Evolutionary conservation across 2,113 vertebrate species (phyloP).

Genomic region (Brachyistius frenatus): DNA sequence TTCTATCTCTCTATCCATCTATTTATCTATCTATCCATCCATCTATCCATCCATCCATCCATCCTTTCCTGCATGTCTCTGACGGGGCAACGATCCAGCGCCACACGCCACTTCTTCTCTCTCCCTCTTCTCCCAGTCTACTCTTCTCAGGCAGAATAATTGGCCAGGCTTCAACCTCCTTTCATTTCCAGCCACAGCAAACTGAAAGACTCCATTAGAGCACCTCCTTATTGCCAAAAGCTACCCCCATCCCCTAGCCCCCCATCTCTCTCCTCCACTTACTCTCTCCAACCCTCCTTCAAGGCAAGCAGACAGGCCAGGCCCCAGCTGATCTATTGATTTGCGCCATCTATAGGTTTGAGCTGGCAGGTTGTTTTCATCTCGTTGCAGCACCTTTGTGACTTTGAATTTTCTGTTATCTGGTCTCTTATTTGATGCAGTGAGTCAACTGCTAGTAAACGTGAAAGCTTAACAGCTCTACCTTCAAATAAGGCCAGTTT

Average conservation of each 20-base stretch:
- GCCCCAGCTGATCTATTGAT: slow-evolving; percentile 63
- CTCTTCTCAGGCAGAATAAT: slow-evolving; percentile 74
- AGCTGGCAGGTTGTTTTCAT: slow-evolving; percentile 26
- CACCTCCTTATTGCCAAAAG: slow-evolving; percentile 69
- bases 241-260: background rate
- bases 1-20: slow-evolving; percentile 31
- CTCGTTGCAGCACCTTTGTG: slow-evolving; percentile 45
- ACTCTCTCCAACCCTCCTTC: slow-evolving; percentile 46
- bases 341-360: slow-evolving; percentile 51
- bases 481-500: background rate
- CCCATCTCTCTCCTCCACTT: background rate
- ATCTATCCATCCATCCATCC: slow-evolving; percentile 23
- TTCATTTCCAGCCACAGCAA: slow-evolving; percentile 80
- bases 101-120: slow-evolving; percentile 70
- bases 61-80: background rate
- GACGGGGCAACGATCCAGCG: slow-evolving; percentile 53
- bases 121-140: slow-evolving; percentile 56
- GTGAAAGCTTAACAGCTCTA: slow-evolving; percentile 24
- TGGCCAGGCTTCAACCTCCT: slow-evolving; percentile 79
- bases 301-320: slow-evolving; percentile 51
- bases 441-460: slow-evolving; percentile 39
- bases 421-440: slow-evolving; percentile 25
- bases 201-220: slow-evolving; percentile 82
- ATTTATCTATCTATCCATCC: slow-evolving; percentile 28
- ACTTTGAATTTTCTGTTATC: slow-evolving; percentile 38